Percentiles rank a stretch among this genome's conserved stretches.
phyloP scores from a whole-genome alignment of 2,113 vertebrate species.

The Sylvietta virens region DNA sequence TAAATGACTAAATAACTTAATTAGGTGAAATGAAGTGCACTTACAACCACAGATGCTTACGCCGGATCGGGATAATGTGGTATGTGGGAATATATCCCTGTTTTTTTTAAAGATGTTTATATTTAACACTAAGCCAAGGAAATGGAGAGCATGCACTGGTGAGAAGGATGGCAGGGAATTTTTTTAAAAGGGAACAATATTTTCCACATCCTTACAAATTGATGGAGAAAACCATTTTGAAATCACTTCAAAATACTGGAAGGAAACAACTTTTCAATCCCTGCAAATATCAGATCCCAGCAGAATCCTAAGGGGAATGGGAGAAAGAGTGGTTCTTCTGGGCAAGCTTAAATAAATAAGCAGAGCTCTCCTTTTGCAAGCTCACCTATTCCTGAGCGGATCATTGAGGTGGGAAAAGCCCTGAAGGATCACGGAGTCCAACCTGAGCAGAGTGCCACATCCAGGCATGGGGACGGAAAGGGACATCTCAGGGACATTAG shows the following conservation, averaged over 20 bases:
- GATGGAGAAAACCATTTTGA: neutral
- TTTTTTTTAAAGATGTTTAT: neutral
- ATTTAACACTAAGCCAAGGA: slow-evolving; percentile 33
- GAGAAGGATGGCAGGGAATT: neutral
- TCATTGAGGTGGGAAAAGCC: neutral
- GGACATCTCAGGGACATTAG: no score
- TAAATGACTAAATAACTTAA: slow-evolving; percentile 80
- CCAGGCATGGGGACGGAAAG: no score
- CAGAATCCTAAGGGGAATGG: neutral
- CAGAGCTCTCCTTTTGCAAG: neutral
- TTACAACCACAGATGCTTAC: slow-evolving; percentile 70
- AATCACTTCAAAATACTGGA: neutral
- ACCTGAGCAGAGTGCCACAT: neutral
- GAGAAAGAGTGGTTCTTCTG: neutral
- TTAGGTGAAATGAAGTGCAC: slow-evolving; percentile 78
- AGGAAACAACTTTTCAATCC: neutral
- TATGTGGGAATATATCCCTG: slow-evolving; percentile 11
- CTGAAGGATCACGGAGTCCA: no score
- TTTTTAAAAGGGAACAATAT: neutral
- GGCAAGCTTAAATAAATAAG: neutral
- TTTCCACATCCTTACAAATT: neutral
- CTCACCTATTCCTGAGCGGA: neutral
- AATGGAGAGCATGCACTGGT: neutral
- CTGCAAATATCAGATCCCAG: neutral
- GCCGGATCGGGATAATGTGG: slow-evolving; percentile 55